Percentiles rank a stretch among this genome's conserved stretches.
phyloP scores from a whole-genome alignment of 1,140 invertebrate genomes.

The Hyles vespertilio region DNA sequence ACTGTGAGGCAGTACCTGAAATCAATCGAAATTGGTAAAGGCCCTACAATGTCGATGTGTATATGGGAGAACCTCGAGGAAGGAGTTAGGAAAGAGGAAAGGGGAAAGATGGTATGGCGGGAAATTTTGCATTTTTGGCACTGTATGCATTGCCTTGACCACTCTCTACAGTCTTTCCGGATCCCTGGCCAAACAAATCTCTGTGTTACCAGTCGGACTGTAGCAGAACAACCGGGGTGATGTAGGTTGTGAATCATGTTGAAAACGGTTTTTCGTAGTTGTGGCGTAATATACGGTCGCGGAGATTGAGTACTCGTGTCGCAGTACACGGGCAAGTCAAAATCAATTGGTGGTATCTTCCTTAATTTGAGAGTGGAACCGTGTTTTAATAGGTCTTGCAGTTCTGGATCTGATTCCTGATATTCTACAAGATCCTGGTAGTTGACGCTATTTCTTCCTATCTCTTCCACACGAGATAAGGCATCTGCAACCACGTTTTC shows the following conservation, averaged over 20 bases:
- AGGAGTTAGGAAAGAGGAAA: neutral
- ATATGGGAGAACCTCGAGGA: constrained; percentile 1
- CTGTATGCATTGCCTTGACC: neutral
- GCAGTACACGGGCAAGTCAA: neutral
- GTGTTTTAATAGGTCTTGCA: too few relatives aligned
- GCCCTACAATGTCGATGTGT: constrained; percentile 14
- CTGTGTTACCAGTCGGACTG: neutral
- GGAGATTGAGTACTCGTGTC: neutral
- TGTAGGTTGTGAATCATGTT: neutral
- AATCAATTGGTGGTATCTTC: neutral
- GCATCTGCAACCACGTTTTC: constrained; percentile 20
- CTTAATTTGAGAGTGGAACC: neutral
- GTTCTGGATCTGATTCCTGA: too few relatives aligned
- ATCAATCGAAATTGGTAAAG: neutral
- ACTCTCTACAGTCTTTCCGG: neutral
- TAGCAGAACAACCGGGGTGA: neutral
- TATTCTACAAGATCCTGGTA: too few relatives aligned
- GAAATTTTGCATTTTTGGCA: constrained; percentile 9
- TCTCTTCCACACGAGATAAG: constrained; percentile 22
- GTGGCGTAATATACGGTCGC: neutral
- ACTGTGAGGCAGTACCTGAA: constrained; percentile 11
- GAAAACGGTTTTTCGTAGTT: neutral
- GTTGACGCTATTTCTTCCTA: too few relatives aligned
- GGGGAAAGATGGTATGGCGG: constrained; percentile 2
- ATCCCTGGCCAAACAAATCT: constrained; percentile 2